Base-by-base conservation (phyloP, 2,888 invertebrate species). In the Nomada fabriciana region DNA sequence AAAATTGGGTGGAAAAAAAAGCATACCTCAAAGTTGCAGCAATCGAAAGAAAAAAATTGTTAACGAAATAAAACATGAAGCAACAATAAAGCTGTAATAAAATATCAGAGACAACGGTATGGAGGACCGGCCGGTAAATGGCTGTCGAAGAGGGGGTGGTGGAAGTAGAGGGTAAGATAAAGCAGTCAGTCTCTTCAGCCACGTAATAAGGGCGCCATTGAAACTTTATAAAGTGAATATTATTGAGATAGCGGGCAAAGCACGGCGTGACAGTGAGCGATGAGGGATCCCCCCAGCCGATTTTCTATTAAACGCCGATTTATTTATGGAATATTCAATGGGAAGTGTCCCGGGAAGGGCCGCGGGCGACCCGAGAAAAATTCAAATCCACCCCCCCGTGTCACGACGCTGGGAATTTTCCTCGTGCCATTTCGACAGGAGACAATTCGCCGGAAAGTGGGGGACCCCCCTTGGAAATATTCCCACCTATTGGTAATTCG, bases 261-360 rank as follows among this genome's bases (percentile, higher is more conserved):
- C 59, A 23, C 43, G 68, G 25, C 80, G 72, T 90, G 92, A 90
- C 92, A 92, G 90, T 93, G 93, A 93, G 90, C 89, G 92, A 92
- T 91, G 93, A 90, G 89, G 79, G 76, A 80, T 61, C 55, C 63
- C 68, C 77, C 15, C 50, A 11, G 15, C 76, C 89, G 92, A 91
- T 93, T 92, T 93, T 92, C 91, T 92, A 93, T 93, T 91, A 92
- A 93, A 91, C 90, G 90, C 88, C 93, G 91, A 92, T 93, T 92
- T 93, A 92, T 93, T 93, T 93, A 93, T 93, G 93, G 92, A 93
- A 93, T 93, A 93, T 93, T 91, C 91, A 89, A 92, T 91, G 90
- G 87, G 81, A 85, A 87, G 88, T 88, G 84, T 86, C 20, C 82
- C 82, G 82, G 73, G 65, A 64, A 77, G 42, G 47, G 65, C 74